Conservation (phyloP, 1,140 invertebrate species). For the Drosophila setifemur region DNA sequence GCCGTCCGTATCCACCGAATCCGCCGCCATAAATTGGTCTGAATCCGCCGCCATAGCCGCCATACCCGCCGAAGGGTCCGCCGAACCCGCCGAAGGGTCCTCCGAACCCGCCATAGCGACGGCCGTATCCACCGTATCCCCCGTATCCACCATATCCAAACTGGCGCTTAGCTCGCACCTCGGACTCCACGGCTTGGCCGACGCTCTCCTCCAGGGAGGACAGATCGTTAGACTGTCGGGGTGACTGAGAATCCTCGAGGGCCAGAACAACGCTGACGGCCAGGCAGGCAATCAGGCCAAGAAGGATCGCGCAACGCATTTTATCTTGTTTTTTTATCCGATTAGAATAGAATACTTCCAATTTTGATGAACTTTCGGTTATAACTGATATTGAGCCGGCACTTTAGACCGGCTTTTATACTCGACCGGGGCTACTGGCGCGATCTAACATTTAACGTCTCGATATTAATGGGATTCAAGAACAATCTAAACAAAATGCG, state of each 20-base stretch:
- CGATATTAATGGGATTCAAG: constrained; percentile 71
- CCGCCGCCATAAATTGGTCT: constrained; percentile 6
- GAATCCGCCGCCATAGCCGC: not conserved
- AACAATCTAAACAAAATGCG: constrained; percentile 55
- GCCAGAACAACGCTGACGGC: constrained; percentile 15
- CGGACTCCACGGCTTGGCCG: constrained; percentile 21
- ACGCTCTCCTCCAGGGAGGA: constrained; percentile 28
- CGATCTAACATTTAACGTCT: constrained; percentile 46
- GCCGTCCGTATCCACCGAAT: constrained; percentile 7
- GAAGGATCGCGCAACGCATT: constrained; percentile 50
- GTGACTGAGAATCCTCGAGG: not conserved
- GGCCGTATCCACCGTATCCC: constrained; percentile 6
- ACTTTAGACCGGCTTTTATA: constrained; percentile 37
- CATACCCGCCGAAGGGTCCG: not conserved
- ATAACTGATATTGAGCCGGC: constrained; percentile 41
- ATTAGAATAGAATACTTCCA: not conserved
- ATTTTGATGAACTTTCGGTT: constrained; percentile 21
- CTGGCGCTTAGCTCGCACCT: constrained; percentile 52
- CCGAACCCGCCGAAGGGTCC: constrained; percentile 28
- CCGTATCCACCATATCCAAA: constrained; percentile 25
- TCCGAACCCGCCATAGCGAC: constrained; percentile 11
- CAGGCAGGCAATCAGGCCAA: constrained; percentile 37
- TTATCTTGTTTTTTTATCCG: constrained; percentile 30
- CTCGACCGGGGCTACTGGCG: not conserved
- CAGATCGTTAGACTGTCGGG: constrained; percentile 21